Base-by-base conservation (phyloP, 2,888 invertebrate species). In the Halictus ligatus region DNA sequence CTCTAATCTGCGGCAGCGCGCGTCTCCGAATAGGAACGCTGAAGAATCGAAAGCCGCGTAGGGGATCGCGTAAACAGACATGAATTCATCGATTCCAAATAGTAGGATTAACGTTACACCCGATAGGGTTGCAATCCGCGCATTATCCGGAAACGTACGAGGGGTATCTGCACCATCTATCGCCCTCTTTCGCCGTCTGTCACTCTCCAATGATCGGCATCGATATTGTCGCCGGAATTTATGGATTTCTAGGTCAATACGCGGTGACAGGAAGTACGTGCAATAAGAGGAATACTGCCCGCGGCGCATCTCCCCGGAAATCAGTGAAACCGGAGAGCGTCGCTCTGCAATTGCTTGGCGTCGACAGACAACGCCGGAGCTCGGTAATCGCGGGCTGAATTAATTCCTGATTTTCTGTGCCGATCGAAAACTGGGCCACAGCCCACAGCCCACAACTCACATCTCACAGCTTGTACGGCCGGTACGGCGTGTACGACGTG, bases 231-330 rank as follows among this genome's bases (percentile, higher is more conserved):
- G 79, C 67, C 58, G 82, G 83, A 89, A 91, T 92, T 91, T 90
- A 92, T 91, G 86, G 89, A 88, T 91, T 92, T 89, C 89, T 90
- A 84, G 92, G 88, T 92, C 92, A 89, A 90, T 89, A 90, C 88
- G 80, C 87, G 80, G 71, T 86, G 88, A 91, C 89, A 80, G 89
- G 85, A 86, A 85, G 85, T 88, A 89, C 85, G 85, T 74, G 85
- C 87, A 85, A 86, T 88, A 80, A 90, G 83, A 85, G 90, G 67
- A 84, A 81, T 83, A 81, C 80, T 81, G 69, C 75, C 82, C 71
- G 60, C 60, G 73, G 29, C 35, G 18, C 67, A 69, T 75, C 78
- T 81, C 81, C 35, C 76, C 73, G 78, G 72, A 80, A 85, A 85
- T 87, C 85, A 85, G 46, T 48, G 85, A 35, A 60, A 10, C 54